Evolutionary conservation across 2,888 invertebrate genomes (phyloP), one percentile per base, ranked within the genome.

Genomic region (Drosophila fungiperda): DNA sequence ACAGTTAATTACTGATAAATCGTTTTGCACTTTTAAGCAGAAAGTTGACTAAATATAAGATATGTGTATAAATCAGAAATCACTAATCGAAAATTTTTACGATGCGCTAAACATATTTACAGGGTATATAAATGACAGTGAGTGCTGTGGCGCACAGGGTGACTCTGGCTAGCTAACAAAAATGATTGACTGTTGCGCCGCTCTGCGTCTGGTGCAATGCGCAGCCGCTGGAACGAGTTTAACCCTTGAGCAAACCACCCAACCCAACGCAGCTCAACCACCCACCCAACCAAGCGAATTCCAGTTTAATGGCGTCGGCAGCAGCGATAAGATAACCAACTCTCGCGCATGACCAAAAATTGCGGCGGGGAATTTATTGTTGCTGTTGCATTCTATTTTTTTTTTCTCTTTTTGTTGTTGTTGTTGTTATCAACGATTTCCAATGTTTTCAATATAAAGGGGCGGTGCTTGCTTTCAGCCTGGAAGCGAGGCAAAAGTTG

Each of bases 391-490:
- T 23, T 23, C 45, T 45, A 45, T 58, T 64, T 53, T 62, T 69
- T 50, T 59, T 65, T 26, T 53, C 73, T 36, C 0, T 26, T 29
- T 29, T 29, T 6, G 0, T 29, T 29, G 29, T 1, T 29, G 29
- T 73, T 71, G 63, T 71, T 83, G 71, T 72, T 85, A 85, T 85
- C 86, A 87, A 78, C 89, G 84, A 86, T 86, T 86, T 86, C 89
- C 85, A 86, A 88, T 83, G 85, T 80, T 86, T 86, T 86, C 87
- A 86, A 86, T 86, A 88, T 78, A 86, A 86, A 86, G 85, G 85
- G 85, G 85, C 85, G 85, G 85, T 53, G 85, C 85, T 80, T 86
- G 74, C 68, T 69, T 71, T 57, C 77, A 58, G 64, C 63, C 70
- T 79, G 71, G 75, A 72, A 80, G 63, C 33, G 63, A 61, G 33